These are phyloP conservation scores for Halocynthia aurantium DNA, from an alignment of 23 tunicate genomes.

Conservation along the genomic window DNA sequence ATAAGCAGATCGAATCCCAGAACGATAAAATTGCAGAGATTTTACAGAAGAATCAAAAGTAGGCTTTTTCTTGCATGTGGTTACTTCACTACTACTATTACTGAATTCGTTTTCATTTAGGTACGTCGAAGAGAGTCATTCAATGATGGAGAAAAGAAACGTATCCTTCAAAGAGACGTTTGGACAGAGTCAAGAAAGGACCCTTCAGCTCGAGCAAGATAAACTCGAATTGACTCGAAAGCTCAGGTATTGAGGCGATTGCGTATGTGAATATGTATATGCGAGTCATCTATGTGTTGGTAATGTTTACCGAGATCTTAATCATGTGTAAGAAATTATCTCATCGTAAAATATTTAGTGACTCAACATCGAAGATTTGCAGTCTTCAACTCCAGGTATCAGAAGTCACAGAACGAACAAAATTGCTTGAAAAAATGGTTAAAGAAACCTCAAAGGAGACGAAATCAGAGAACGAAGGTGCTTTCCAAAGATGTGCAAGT, in stretches of 20 bases:
- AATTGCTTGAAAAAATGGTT: constrained; percentile 46
- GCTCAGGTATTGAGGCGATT: constrained; percentile 28
- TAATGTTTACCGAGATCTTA: no score
- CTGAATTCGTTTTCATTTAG: constrained; percentile 2
- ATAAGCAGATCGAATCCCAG: constrained; percentile 59
- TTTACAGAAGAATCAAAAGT: constrained; percentile 83
- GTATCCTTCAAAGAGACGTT: constrained; percentile 71
- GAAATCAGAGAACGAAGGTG: constrained; percentile 1
- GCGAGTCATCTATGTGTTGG: background rate
- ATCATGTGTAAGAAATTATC: background rate
- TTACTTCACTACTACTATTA: background rate
- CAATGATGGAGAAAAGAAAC: constrained; percentile 52
- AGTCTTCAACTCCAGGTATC: constrained; percentile 36
- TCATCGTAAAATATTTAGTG: constrained; percentile 22
- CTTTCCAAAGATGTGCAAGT: no score
- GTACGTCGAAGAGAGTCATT: constrained; percentile 69
- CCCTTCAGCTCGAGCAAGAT: constrained; percentile 72
- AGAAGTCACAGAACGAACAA: constrained; percentile 49
- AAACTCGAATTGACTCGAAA: constrained; percentile 63
- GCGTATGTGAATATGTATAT: background rate
- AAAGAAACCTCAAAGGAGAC: constrained; percentile 15
- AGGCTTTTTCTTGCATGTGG: constrained; percentile 1
- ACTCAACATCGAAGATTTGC: constrained; percentile 52
- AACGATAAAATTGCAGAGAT: constrained; percentile 63
- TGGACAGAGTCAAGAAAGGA: constrained; percentile 64